phyloP scores from a whole-genome alignment of 2,888 invertebrate species.

The Holacanthella duospinosa region DNA sequence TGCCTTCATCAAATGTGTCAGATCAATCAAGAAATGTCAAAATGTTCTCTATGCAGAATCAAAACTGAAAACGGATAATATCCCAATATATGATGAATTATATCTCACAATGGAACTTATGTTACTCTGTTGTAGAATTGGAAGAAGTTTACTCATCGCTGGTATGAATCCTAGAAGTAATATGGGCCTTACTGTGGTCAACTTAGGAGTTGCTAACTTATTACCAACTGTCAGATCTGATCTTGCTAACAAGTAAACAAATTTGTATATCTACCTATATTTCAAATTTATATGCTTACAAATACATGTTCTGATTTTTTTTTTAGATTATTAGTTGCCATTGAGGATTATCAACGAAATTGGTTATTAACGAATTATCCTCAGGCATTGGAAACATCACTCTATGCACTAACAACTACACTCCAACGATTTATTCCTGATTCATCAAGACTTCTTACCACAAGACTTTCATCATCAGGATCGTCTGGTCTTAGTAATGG shows the following conservation, averaged over 20 bases:
- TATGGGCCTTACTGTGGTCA: constrained; percentile 50
- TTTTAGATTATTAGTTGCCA: constrained; percentile 46
- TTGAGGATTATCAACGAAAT: constrained; percentile 48
- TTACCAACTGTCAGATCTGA: constrained; percentile 54
- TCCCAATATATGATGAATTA: constrained; percentile 48
- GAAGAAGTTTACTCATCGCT: constrained; percentile 48
- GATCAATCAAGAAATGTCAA: constrained; percentile 49
- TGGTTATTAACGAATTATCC: constrained; percentile 49
- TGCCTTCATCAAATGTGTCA: constrained; percentile 49
- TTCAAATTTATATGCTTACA: neutral
- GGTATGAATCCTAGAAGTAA: constrained; percentile 50
- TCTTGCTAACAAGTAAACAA: constrained; percentile 50
- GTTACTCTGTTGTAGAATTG: constrained; percentile 50
- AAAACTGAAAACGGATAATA: constrained; percentile 40
- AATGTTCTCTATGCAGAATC: constrained; percentile 42
- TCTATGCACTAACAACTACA: constrained; percentile 45
- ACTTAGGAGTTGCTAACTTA: constrained; percentile 53
- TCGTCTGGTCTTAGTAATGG: constrained; percentile 23
- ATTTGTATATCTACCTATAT: constrained; percentile 9
- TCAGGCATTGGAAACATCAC: constrained; percentile 47
- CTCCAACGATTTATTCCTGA: constrained; percentile 46
- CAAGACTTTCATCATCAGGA: constrained; percentile 27
- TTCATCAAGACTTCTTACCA: constrained; percentile 32
- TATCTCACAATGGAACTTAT: constrained; percentile 53
- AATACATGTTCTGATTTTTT: neutral